phyloP scores from a whole-genome alignment of 2,113 vertebrate genomes.

The Gnathonemus longibarbis region DNA sequence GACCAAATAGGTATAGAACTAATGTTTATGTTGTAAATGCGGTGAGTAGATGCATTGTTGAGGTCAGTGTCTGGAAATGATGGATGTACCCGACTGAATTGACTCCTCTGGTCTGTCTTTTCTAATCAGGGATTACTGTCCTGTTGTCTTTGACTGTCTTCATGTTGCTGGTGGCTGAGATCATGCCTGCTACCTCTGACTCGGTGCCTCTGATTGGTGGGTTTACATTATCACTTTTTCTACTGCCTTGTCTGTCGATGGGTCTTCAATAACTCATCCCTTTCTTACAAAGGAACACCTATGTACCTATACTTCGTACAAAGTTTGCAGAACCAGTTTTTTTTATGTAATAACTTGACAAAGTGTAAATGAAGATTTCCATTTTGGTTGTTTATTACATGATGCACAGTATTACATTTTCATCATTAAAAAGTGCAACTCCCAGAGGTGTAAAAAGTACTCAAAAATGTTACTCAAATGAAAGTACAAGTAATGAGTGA shows the following conservation, averaged over 20 bases:
- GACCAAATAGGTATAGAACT: background rate
- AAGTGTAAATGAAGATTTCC: too few species aligned
- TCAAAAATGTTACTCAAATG: too few species aligned
- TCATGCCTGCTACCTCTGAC: slow-evolving; percentile 88
- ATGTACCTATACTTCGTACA: too few species aligned
- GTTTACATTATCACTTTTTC: slow-evolving; percentile 9
- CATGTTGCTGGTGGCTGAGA: slow-evolving; percentile 86
- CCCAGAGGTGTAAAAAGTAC: too few species aligned
- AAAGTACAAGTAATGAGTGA: too few species aligned
- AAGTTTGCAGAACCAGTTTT: background rate
- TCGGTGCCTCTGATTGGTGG: slow-evolving; percentile 82
- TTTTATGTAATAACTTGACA: too few species aligned
- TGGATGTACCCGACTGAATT: background rate
- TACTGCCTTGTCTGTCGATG: background rate
- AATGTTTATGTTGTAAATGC: background rate
- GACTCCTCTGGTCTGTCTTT: slow-evolving; percentile 15
- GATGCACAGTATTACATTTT: too few species aligned
- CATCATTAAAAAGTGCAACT: too few species aligned
- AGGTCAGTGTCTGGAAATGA: background rate
- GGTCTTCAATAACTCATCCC: background rate
- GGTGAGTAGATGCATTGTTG: background rate
- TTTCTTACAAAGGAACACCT: background rate
- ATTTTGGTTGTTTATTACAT: background rate
- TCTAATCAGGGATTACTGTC: slow-evolving; percentile 73
- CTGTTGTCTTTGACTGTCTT: slow-evolving; percentile 85